Percentiles rank a stretch among this genome's conserved stretches.
Conservation (phyloP, 2,888 invertebrate genomes). For the Andrena fulva region DNA sequence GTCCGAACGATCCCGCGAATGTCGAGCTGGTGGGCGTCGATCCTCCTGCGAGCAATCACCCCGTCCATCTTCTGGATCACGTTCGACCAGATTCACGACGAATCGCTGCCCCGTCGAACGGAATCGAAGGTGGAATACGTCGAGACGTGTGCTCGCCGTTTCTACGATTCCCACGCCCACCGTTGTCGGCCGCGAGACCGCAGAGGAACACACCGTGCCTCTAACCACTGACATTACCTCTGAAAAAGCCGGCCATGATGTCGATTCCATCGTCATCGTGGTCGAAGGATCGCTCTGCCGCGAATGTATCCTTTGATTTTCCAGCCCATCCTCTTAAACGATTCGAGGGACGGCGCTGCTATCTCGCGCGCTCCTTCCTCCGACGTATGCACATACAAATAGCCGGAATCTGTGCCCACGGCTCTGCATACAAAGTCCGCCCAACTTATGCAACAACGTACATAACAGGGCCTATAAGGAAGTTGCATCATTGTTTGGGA, state of each 20-base stretch:
- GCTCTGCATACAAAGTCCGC: not conserved
- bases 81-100: constrained; percentile 31
- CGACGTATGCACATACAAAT: not conserved
- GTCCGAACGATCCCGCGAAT: constrained; percentile 26
- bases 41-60: constrained; percentile 52
- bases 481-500: constrained; percentile 31
- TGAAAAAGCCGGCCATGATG: constrained; percentile 69
- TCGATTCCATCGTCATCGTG: constrained; percentile 59
- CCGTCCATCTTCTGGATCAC: constrained; percentile 52
- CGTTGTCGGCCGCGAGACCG: constrained; percentile 57
- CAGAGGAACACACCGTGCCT: constrained; percentile 58
- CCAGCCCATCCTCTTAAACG: constrained; percentile 24
- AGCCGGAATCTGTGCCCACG: not conserved
- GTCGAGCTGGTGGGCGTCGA: constrained; percentile 60
- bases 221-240: constrained; percentile 74
- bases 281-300: constrained; percentile 39
- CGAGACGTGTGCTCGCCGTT: constrained; percentile 66
- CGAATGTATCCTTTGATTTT: constrained; percentile 37
- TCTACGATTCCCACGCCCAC: constrained; percentile 78
- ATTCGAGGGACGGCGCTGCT: not conserved
- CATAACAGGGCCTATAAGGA: not conserved
- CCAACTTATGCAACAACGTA: constrained; percentile 15
- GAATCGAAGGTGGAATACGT: constrained; percentile 45
- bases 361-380: not conserved
- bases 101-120: constrained; percentile 38